phyloP scores from a whole-genome alignment of 2,113 vertebrate species.

The Epinephelus fuscoguttatus region DNA sequence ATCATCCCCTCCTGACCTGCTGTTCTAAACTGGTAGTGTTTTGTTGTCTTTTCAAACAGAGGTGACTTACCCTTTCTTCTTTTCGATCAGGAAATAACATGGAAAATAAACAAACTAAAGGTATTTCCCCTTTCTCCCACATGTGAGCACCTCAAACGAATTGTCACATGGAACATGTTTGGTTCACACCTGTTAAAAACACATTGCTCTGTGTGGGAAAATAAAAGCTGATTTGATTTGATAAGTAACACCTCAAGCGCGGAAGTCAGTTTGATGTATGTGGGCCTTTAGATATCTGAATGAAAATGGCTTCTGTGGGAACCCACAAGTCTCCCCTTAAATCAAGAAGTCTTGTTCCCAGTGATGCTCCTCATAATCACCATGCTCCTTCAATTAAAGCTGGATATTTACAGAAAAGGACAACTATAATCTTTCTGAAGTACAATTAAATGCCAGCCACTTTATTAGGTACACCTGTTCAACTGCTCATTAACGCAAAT shows the following conservation, averaged over 20 bases:
- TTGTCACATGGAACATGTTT: background rate
- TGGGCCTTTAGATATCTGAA: too few species aligned
- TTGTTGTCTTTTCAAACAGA: background rate
- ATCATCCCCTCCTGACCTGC: background rate
- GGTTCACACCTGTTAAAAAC: conserved; percentile 41
- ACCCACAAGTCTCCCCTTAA: too few species aligned
- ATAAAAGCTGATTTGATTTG: conserved; percentile 63
- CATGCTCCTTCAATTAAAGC: too few species aligned
- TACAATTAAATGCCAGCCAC: too few species aligned
- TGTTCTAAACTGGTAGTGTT: background rate
- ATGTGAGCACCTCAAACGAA: background rate
- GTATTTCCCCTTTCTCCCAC: conserved; percentile 30
- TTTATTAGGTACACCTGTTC: too few species aligned
- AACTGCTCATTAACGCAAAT: too few species aligned
- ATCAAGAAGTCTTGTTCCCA: too few species aligned
- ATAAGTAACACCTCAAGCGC: conserved; percentile 56
- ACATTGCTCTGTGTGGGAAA: conserved; percentile 22
- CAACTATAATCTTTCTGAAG: too few species aligned
- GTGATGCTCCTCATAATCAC: too few species aligned
- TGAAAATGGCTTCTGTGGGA: too few species aligned
- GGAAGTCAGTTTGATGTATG: too few species aligned
- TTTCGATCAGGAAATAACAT: conserved; percentile 33
- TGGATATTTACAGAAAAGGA: too few species aligned
- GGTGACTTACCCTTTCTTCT: background rate
- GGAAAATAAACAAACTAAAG: conserved; percentile 6